Percentiles rank a stretch among this genome's conserved stretches.
These are phyloP conservation scores for Tetrapedia diversipes DNA, from an alignment of 2,888 invertebrate species.

Conservation along the genomic window DNA sequence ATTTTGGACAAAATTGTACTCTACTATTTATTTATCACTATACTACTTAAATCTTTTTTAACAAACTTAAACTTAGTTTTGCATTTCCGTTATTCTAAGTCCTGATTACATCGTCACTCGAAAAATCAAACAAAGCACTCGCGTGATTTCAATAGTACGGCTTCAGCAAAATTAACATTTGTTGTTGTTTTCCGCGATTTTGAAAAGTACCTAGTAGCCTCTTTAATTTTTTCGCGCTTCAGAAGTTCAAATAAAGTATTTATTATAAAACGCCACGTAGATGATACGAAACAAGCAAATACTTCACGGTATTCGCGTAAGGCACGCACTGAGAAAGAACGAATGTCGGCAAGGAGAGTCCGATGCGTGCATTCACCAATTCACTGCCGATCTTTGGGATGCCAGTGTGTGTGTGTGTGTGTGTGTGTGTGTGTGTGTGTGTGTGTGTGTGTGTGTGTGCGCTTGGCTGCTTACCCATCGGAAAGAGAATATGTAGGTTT, in stretches of 20 bases:
- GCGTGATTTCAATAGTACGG: conserved; percentile 26
- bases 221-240: background rate
- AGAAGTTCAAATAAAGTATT: conserved; percentile 8
- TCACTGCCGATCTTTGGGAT: conserved; percentile 55
- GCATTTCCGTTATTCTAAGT: conserved; percentile 47
- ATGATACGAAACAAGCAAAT: conserved; percentile 41
- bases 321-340: conserved; percentile 75
- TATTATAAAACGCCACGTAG: conserved; percentile 56
- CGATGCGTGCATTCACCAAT: conserved; percentile 73
- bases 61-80: conserved; percentile 8
- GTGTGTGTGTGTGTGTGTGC: conserved; percentile 39
- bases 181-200: conserved; percentile 9
- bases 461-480: conserved; percentile 48
- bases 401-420: conserved; percentile 36
- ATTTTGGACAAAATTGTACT: background rate
- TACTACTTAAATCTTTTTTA: conserved; percentile 1
- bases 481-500: conserved; percentile 48
- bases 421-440: conserved; percentile 38
- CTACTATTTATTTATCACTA: background rate
- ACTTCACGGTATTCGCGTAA: conserved; percentile 66
- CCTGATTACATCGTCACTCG: conserved; percentile 30
- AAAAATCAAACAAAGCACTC: conserved; percentile 40
- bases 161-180: background rate
- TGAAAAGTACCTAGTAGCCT: conserved; percentile 1
- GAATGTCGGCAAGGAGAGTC: conserved; percentile 59